A percentile compares a stretch with the other conserved stretches of the same genome.
Evolutionary conservation across 1,140 invertebrate species (phyloP).

Genomic region (Cylas formicarius): DNA sequence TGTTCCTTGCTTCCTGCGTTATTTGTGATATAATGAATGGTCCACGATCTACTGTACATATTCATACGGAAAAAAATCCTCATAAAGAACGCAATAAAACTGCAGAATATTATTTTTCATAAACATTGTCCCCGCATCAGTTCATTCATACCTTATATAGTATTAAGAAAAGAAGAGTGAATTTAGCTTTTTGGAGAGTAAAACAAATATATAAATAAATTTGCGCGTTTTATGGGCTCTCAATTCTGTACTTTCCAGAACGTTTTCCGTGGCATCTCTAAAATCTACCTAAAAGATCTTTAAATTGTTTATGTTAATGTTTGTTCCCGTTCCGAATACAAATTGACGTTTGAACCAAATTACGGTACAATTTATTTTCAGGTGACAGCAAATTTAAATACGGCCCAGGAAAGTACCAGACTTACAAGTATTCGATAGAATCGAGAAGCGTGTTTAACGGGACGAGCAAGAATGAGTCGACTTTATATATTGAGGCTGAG

Average conservation of each 20-base stretch:
- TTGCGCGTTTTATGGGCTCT: background rate
- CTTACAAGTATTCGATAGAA: slow-evolving; percentile 57
- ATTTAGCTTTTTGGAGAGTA: background rate
- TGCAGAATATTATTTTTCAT: too few species aligned
- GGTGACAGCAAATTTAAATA: slow-evolving; percentile 56
- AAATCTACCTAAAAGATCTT: too few species aligned
- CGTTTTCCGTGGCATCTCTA: too few species aligned
- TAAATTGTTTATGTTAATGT: background rate
- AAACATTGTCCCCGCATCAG: too few species aligned
- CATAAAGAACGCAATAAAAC: too few species aligned
- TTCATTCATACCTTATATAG: too few species aligned
- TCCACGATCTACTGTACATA: too few species aligned
- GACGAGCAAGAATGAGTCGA: slow-evolving; percentile 58
- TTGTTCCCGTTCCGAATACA: background rate
- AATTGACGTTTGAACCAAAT: background rate
- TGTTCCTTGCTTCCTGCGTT: too few species aligned
- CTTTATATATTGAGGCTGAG: slow-evolving; percentile 50
- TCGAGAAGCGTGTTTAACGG: slow-evolving; percentile 58
- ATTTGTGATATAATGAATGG: too few species aligned
- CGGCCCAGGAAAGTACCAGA: slow-evolving; percentile 47
- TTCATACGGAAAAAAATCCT: too few species aligned
- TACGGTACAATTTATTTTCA: slow-evolving; percentile 35
- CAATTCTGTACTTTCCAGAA: too few species aligned
- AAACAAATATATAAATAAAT: background rate
- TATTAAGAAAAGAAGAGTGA: background rate